These are phyloP conservation scores for Electrona antarctica DNA, from an alignment of 2,113 vertebrate genomes.

Conservation along the genomic window DNA sequence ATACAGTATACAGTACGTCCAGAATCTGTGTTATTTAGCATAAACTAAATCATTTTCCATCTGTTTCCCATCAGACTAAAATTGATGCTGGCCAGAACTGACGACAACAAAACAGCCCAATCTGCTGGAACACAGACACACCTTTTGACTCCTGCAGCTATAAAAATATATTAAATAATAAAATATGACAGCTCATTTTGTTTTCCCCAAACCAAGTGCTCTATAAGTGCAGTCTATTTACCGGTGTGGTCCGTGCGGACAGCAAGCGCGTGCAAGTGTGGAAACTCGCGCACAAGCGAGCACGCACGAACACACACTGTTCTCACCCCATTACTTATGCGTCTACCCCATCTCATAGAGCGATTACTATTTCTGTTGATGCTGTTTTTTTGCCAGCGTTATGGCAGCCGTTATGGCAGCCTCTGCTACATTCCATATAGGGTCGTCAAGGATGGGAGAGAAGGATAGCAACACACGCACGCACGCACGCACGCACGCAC, in stretches of 20 bases:
- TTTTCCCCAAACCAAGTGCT: not conserved
- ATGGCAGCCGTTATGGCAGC: conserved; percentile 97
- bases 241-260: too few species aligned
- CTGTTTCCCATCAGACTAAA: not conserved
- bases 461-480: not conserved
- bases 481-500: too few species aligned
- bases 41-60: not conserved
- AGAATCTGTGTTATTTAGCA: conserved; percentile 3
- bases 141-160: not conserved
- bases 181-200: conserved; percentile 8
- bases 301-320: not conserved
- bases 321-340: conserved; percentile 77
- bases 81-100: conserved; percentile 1
- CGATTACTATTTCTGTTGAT: conserved; percentile 93
- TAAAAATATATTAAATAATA: not conserved
- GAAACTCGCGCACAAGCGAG: not conserved
- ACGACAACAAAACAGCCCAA: conserved; percentile 2
- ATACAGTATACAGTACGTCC: not conserved
- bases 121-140: not conserved
- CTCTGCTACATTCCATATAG: conserved; percentile 98
- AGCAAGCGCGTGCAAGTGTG: too few species aligned
- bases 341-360: conserved; percentile 97
- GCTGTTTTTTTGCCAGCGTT: conserved; percentile 93
- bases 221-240: too few species aligned
- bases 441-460: conserved; percentile 90